These are phyloP conservation scores for Pterobdella sp. DNA, from an alignment of 2,888 invertebrate genomes.

Conservation along the genomic window DNA sequence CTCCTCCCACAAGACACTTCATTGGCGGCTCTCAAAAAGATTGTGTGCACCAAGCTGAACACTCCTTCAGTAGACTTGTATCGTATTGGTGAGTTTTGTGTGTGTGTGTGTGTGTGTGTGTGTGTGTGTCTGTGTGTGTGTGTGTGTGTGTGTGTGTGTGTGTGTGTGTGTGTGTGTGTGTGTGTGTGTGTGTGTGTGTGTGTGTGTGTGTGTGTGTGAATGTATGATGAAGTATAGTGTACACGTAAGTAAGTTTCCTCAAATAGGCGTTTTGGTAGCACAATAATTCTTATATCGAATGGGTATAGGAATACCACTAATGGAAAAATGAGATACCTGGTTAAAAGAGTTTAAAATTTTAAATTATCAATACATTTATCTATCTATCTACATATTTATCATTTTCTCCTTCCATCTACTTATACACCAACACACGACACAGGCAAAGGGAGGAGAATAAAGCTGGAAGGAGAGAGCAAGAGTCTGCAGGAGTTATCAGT, in stretches of 20 bases:
- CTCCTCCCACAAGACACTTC: slow-evolving; percentile 11
- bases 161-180: background rate
- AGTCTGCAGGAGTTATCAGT: background rate
- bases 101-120: slow-evolving; percentile 4
- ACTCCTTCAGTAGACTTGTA: background rate
- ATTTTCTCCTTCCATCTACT: background rate
- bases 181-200: slow-evolving; percentile 1
- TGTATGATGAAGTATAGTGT: background rate
- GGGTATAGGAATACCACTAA: no score
- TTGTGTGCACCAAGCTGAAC: background rate
- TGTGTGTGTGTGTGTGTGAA: background rate
- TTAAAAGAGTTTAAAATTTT: no score
- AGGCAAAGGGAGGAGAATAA: background rate
- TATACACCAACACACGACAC: background rate
- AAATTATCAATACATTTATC: no score
- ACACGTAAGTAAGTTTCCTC: no score
- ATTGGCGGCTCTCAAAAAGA: background rate
- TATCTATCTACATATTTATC: background rate
- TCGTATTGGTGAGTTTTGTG: background rate
- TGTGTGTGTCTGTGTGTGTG: slow-evolving; percentile 1
- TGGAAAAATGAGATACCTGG: no score
- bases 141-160: slow-evolving; percentile 4
- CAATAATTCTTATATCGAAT: no score
- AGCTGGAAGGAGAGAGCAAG: background rate
- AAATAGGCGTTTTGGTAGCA: no score